A percentile compares a stretch with the other conserved stretches of the same genome.
These are phyloP conservation scores for Hapalemur alaotrensis DNA, from an alignment of 2,797 vertebrate genomes.

Conservation along the genomic window DNA sequence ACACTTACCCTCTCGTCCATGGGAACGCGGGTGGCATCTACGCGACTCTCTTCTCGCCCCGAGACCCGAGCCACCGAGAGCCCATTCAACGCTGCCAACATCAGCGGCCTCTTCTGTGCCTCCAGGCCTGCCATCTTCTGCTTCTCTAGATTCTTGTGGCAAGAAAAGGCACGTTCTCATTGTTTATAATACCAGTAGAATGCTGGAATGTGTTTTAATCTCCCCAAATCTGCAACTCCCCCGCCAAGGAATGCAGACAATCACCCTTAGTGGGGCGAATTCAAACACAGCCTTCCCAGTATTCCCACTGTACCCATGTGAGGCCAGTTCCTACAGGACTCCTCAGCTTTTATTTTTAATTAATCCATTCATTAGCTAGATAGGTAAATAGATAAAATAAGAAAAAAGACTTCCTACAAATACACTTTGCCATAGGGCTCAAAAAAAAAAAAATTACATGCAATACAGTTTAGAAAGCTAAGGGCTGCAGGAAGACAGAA, in stretches of 20 bases:
- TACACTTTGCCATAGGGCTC: not conserved
- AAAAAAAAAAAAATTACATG: not conserved
- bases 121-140: conserved; percentile 97
- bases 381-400: conserved; percentile 35
- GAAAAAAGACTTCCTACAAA: not conserved
- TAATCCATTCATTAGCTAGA: not conserved
- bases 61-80: conserved; percentile 93
- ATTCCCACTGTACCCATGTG: conserved; percentile 76
- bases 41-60: conserved; percentile 89
- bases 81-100: conserved; percentile 96
- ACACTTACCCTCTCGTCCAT: conserved; percentile 95
- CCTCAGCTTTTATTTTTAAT: conserved; percentile 78
- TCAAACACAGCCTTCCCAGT: conserved; percentile 80
- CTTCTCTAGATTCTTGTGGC: conserved; percentile 95
- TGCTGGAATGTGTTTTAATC: conserved; percentile 88
- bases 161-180: conserved; percentile 89
- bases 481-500: not conserved
- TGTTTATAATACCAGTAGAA: conserved; percentile 87
- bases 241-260: conserved; percentile 86
- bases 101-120: conserved; percentile 96
- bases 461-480: not conserved
- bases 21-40: conserved; percentile 87
- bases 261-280: conserved; percentile 79
- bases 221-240: conserved; percentile 85
- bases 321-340: conserved; percentile 76